Conservation (phyloP, 2,888 invertebrate species). For the Limnephilus lunatus region DNA sequence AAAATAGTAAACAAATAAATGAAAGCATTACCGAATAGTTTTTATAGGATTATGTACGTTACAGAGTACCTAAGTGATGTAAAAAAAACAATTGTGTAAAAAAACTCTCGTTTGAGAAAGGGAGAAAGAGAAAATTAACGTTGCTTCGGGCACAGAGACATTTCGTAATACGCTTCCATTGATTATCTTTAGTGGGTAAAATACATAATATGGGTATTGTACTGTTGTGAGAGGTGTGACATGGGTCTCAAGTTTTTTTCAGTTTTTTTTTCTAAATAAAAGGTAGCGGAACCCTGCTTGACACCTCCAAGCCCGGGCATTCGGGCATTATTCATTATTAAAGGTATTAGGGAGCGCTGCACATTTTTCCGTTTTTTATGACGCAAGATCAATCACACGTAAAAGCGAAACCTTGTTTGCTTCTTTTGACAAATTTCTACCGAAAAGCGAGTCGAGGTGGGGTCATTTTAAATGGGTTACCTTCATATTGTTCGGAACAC, state of each 20-base stretch:
- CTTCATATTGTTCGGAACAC: background rate
- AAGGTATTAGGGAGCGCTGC: background rate
- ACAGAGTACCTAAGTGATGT: too few species aligned
- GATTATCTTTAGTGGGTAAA: too few species aligned
- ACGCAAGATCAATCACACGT: constrained; percentile 44
- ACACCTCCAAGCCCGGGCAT: background rate
- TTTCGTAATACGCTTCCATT: too few species aligned
- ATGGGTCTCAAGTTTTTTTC: background rate
- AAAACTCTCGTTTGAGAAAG: too few species aligned
- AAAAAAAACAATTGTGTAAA: too few species aligned
- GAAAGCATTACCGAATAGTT: too few species aligned
- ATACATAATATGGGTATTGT: too few species aligned
- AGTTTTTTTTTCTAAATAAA: background rate
- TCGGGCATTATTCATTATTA: background rate
- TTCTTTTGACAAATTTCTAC: constrained; percentile 43
- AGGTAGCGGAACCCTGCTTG: background rate
- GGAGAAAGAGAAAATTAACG: too few species aligned
- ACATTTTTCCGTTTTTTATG: constrained; percentile 33
- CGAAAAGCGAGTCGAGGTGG: background rate
- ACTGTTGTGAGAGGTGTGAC: background rate
- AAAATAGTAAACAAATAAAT: too few species aligned
- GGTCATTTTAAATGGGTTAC: background rate
- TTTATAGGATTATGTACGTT: too few species aligned
- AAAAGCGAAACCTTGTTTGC: constrained; percentile 53
- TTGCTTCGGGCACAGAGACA: too few species aligned